Percentiles rank a stretch among this genome's conserved stretches.
phyloP scores from a whole-genome alignment of 2,888 invertebrate species.

The Caenorhabditis sp. region DNA sequence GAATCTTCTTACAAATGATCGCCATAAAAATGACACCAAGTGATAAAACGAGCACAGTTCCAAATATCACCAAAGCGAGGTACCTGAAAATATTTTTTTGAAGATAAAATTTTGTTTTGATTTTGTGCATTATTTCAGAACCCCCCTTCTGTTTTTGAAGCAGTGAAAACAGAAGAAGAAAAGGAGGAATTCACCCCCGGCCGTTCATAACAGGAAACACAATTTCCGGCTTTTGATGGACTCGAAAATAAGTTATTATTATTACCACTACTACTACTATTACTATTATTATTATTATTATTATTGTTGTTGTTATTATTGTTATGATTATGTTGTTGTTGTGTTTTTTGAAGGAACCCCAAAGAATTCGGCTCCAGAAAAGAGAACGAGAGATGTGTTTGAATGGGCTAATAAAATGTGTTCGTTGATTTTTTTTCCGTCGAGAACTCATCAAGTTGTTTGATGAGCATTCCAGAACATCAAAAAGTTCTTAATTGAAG shows the following conservation, averaged over 20 bases:
- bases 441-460: neutral
- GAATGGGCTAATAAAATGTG: neutral
- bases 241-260: constrained; percentile 1
- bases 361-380: too few relatives aligned
- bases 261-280: neutral
- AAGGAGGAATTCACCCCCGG: neutral
- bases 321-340: too few relatives aligned
- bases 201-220: constrained; percentile 8
- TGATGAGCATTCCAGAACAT: neutral
- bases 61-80: constrained; percentile 46
- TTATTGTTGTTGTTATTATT: too few relatives aligned
- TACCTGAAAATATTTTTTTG: constrained; percentile 56
- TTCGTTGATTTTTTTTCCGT: too few relatives aligned
- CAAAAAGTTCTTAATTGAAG: too few relatives aligned
- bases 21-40: constrained; percentile 34
- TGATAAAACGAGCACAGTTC: constrained; percentile 31
- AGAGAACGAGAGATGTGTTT: neutral
- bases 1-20: constrained; percentile 46
- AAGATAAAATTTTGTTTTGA: neutral
- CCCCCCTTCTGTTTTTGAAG: neutral
- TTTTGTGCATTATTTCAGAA: neutral
- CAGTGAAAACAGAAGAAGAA: too few relatives aligned
- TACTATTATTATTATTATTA: neutral
- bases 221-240: constrained; percentile 1
- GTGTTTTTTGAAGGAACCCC: too few relatives aligned